These are phyloP conservation scores for Xanthia icteritia DNA, from an alignment of 2,888 invertebrate genomes.

Conservation along the genomic window DNA sequence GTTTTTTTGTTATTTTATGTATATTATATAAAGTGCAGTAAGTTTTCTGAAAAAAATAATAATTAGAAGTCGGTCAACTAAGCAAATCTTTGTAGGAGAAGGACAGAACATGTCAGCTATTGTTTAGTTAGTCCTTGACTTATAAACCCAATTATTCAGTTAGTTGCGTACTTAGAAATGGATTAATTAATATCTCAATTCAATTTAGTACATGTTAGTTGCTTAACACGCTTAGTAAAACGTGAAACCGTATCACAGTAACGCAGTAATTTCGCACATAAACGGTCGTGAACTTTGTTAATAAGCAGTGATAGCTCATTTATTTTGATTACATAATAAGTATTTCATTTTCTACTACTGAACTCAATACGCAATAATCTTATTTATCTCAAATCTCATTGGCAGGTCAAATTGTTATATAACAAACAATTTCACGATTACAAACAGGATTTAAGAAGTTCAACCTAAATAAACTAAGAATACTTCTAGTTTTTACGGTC, in stretches of 20 bases:
- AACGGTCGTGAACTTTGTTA: constrained; percentile 32
- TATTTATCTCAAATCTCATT: constrained; percentile 23
- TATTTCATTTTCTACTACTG: background rate
- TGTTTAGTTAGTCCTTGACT: background rate
- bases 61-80: background rate
- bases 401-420: background rate
- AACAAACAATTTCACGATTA: constrained; percentile 8
- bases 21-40: background rate
- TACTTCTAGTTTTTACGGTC: constrained; percentile 26
- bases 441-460: constrained; percentile 12
- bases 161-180: background rate
- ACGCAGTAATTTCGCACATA: background rate
- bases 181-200: background rate
- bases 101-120: background rate
- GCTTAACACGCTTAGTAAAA: constrained; percentile 1
- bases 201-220: background rate
- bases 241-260: constrained; percentile 10
- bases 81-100: background rate
- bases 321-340: constrained; percentile 27
- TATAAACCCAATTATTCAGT: background rate
- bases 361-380: constrained; percentile 22
- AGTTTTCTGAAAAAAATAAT: background rate
- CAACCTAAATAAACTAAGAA: constrained; percentile 15
- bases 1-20: too few relatives aligned
- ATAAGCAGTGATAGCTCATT: constrained; percentile 17